Conservation (phyloP, 2,888 invertebrate species). For the Pollenia angustigena region DNA sequence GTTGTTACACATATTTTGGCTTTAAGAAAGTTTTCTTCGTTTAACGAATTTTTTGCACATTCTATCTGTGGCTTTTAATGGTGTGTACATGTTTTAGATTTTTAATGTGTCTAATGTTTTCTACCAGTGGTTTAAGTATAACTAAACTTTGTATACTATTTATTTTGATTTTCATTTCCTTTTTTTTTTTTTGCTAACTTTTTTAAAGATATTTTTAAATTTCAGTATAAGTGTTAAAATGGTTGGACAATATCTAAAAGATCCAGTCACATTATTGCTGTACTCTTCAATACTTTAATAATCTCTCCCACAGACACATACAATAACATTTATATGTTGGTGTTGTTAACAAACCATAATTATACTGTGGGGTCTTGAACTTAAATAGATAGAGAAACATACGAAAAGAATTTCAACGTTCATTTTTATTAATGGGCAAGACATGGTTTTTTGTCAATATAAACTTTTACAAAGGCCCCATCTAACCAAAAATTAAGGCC, state of each 20-base stretch:
- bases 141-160: conserved; percentile 32
- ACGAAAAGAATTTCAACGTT: too few species aligned
- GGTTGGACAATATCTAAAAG: too few species aligned
- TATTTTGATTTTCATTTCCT: not conserved
- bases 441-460: too few species aligned
- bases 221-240: too few species aligned
- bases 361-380: not conserved
- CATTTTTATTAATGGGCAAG: too few species aligned
- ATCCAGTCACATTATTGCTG: too few species aligned
- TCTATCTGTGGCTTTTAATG: conserved; percentile 65
- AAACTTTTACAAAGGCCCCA: too few species aligned
- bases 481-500: too few species aligned
- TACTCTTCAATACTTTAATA: too few species aligned
- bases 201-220: not conserved
- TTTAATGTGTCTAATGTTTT: conserved; percentile 64
- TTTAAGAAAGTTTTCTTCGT: conserved; percentile 23
- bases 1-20: conserved; percentile 24
- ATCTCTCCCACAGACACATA: too few species aligned
- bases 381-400: too few species aligned
- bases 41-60: conserved; percentile 23
- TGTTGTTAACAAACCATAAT: not conserved
- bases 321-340: too few species aligned
- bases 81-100: conserved; percentile 67
- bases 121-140: conserved; percentile 31
- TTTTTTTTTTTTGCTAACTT: not conserved